These are phyloP conservation scores for Halisarca cf. caerulea DNA, from an alignment of 37 sponge, comb jelly and placozoan species.

Conservation along the genomic window DNA sequence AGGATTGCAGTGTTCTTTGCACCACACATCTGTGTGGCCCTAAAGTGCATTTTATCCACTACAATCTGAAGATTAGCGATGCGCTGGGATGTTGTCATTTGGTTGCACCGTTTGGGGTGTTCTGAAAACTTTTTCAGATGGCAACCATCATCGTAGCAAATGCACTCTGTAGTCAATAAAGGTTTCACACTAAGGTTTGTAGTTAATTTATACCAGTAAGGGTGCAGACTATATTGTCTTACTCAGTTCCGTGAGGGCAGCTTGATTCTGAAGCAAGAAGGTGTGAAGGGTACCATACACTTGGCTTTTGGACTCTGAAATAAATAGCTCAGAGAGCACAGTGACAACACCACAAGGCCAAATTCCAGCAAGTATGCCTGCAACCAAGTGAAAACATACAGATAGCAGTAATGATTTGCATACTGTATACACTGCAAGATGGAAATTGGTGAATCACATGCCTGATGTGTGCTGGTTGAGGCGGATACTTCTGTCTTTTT, in stretches of 20 bases:
- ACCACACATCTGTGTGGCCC: neutral
- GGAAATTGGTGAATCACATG: neutral
- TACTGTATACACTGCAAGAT: too few species aligned
- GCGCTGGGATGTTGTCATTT: neutral
- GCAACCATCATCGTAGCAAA: conserved; percentile 29
- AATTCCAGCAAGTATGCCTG: conserved; percentile 38
- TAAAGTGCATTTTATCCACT: conserved; percentile 11
- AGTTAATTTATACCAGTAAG: neutral
- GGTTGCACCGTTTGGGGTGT: neutral
- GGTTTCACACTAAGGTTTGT: neutral
- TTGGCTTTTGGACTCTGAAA: conserved; percentile 31
- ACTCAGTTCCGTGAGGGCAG: neutral
- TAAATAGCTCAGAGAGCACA: conserved; percentile 25
- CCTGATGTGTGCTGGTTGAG: conserved; percentile 46
- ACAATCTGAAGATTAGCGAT: neutral
- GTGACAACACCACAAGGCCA: conserved; percentile 44
- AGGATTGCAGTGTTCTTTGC: neutral
- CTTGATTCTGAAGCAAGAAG: neutral
- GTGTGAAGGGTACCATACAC: conserved; percentile 26
- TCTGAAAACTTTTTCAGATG: neutral
- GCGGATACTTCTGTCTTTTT: conserved; percentile 27
- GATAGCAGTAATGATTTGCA: too few species aligned
- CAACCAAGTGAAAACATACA: too few species aligned
- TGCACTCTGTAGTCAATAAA: neutral
- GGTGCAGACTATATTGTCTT: neutral